These are phyloP conservation scores for Sapajus apella DNA, from an alignment of 2,113 vertebrate genomes.

Conservation along the genomic window DNA sequence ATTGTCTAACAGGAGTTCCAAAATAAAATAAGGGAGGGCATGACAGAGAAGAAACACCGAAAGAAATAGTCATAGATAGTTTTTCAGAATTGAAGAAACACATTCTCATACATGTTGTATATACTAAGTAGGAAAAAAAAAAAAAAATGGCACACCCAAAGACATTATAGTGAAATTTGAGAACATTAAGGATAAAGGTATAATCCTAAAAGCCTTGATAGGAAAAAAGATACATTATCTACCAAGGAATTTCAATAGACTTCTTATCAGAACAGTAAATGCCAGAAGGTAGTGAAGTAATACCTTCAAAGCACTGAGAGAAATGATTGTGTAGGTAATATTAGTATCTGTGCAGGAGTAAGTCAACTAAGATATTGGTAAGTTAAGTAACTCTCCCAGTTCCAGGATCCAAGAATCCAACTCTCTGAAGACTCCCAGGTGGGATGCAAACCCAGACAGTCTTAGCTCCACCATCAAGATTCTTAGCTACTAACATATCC, in stretches of 20 bases:
- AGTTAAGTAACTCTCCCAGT: not conserved
- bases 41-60: not conserved
- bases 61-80: not conserved
- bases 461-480: not conserved
- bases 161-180: not conserved
- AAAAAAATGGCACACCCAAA: not conserved
- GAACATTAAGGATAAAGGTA: not conserved
- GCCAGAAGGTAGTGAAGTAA: not conserved
- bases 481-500: not conserved
- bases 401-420: not conserved
- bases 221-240: conserved; percentile 54
- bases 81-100: conserved; percentile 24
- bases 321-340: not conserved
- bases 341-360: not conserved
- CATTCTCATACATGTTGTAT: not conserved
- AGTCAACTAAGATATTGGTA: not conserved
- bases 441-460: not conserved
- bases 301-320: not conserved
- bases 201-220: not conserved
- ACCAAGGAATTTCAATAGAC: conserved; percentile 30
- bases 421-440: not conserved
- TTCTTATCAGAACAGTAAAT: conserved; percentile 34
- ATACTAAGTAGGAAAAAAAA: not conserved
- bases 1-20: not conserved
- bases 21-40: not conserved